Base-by-base conservation (phyloP, 2,797 vertebrate genomes). In the Oryzias dopingdopingensis region DNA sequence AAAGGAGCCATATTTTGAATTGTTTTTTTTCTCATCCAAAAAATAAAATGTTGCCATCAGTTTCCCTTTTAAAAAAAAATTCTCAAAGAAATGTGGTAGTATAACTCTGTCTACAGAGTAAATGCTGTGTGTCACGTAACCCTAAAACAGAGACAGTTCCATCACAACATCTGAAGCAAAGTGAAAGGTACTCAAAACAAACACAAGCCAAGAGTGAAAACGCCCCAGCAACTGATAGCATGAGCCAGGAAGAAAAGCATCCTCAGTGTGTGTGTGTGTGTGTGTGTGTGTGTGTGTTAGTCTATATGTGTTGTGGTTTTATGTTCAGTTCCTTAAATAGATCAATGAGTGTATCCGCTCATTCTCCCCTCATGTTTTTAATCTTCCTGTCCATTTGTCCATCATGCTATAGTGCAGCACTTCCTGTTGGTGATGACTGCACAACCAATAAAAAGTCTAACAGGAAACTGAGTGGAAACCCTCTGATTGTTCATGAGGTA, bases 321-420 rank as follows among this genome's bases (percentile, higher is more conserved):
- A 15, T 81, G 79, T 79, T 64, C 44, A 74, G 74, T 78, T 65
- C 84, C 80, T 55, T 61, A 90, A 90, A 89, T 90, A 89, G 83
- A 84, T 70, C 44, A 41, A 75, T 79, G 77, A 78, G 84, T 48
- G 77, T 81, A 87, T 90, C 87, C 85, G 86, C 75, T 71, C 80
- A 85, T 87, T 87, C 84, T 86, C 77, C 77, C 49, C 53, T 50
- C 10, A 44, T 70, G 81, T 79, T 86, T 86, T 88, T 79, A 83
- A 85, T 89, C 86, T 86, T 85, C 83, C 86, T 81, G 81, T 76
- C 80, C 85, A 79, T 86, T 85, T 83, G 84, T 87, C 84, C 79
- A 80, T 88, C 81, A 83, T 67, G 76, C 44, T 64, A 61, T 60
- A 62, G 57, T 73, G 75, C 77, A 49, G 70, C 56, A 12, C 78